Evolutionary conservation across 2,797 vertebrate species (phyloP).

Genomic region (Enteromius anoplus): DNA sequence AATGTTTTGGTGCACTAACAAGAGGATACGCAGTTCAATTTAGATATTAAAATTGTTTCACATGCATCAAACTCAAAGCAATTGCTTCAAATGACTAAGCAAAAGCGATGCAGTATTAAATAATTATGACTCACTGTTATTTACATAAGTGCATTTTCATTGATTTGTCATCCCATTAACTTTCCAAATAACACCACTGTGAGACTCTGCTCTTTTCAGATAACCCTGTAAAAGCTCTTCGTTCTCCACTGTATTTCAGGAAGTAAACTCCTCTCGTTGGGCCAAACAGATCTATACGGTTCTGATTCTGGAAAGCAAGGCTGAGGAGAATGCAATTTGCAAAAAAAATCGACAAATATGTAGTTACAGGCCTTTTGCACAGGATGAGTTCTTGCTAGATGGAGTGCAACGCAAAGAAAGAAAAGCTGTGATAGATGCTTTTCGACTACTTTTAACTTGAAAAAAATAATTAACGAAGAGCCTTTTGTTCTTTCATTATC

Average conservation of each 20-base stretch:
- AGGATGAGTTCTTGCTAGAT: neutral
- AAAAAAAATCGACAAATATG: neutral
- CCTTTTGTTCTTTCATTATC: neutral
- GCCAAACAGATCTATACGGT: neutral
- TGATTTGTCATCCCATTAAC: constrained; percentile 25
- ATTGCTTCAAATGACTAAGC: constrained; percentile 41
- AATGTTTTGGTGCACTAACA: neutral
- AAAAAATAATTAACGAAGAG: too few relatives aligned
- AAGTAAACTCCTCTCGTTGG: neutral
- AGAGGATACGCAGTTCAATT: neutral
- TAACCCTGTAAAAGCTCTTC: constrained; percentile 16
- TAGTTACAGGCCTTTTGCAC: neutral
- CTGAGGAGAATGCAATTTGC: neutral
- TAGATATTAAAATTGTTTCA: neutral
- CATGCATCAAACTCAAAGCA: neutral
- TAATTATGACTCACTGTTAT: constrained; percentile 32
- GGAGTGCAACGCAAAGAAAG: neutral
- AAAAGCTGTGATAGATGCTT: neutral
- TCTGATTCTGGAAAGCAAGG: neutral
- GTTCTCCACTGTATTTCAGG: neutral
- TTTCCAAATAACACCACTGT: constrained; percentile 20
- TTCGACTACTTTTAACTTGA: neutral
- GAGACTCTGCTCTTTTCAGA: neutral
- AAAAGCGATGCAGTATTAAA: neutral
- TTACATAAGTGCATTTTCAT: constrained; percentile 26